phyloP scores from a whole-genome alignment of 2,797 vertebrate species.

The Synaphobranchus kaupii region DNA sequence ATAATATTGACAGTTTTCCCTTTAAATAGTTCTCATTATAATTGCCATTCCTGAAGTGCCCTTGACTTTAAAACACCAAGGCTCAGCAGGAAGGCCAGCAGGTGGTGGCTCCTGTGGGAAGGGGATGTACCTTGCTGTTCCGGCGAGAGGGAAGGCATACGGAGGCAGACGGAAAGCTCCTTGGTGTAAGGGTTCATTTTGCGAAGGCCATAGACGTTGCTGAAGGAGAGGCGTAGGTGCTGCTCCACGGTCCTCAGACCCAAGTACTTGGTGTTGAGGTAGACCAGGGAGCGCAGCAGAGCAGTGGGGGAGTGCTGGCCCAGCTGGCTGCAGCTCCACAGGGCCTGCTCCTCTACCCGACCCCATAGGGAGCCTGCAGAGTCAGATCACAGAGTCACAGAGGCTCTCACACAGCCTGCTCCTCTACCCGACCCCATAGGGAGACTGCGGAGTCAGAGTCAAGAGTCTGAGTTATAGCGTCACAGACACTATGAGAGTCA shows the following conservation, averaged over 20 bases:
- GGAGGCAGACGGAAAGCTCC: slow-evolving; percentile 88
- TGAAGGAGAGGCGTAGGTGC: slow-evolving; percentile 93
- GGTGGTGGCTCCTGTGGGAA: not conserved
- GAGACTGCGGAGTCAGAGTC: not conserved
- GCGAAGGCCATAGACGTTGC: slow-evolving; percentile 89
- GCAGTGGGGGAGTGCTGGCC: slow-evolving; percentile 85
- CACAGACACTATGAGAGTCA: not conserved
- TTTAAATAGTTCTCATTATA: not conserved
- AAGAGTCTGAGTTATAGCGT: not conserved
- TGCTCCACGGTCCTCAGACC: slow-evolving; percentile 93
- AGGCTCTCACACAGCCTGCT: not conserved
- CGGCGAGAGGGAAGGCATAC: slow-evolving; percentile 88
- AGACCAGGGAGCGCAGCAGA: slow-evolving; percentile 91
- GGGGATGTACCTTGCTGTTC: slow-evolving; percentile 70
- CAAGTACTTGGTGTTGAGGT: slow-evolving; percentile 98
- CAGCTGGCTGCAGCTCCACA: slow-evolving; percentile 90
- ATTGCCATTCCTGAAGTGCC: not conserved
- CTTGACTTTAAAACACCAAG: not conserved
- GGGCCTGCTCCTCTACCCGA: slow-evolving; percentile 90
- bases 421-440: not conserved
- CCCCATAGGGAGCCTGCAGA: slow-evolving; percentile 72
- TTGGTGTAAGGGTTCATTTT: slow-evolving; percentile 85
- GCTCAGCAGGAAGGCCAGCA: not conserved
- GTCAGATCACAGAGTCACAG: not conserved
- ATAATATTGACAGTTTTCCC: no score